Evolutionary conservation across 2,113 vertebrate genomes (phyloP), one percentile per base, ranked within the genome.

Genomic region (Fulica atra): DNA sequence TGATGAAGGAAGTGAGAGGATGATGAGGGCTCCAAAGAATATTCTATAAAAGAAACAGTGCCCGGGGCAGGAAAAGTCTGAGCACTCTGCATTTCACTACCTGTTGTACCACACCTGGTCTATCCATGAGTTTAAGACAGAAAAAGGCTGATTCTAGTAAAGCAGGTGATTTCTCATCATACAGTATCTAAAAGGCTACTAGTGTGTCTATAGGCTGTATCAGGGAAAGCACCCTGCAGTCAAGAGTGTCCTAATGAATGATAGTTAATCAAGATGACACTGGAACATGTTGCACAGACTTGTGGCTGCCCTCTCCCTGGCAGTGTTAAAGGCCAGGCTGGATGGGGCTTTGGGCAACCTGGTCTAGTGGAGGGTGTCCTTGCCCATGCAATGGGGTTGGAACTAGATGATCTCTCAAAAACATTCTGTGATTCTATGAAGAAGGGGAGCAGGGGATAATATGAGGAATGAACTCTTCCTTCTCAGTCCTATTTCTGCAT

Each of bases 341-440:
- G 36, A 42, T 1, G 15, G 4, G 25, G 6, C 36, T 51, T 35
- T 10, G 38, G 65, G 38, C 31, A 35, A 11, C 38, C 23, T 48
- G 21, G 2, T 7, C 4, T 63, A 10, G 17, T 25, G 28, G 23
- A 29, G 71, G 9, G 13, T 36, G 12, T 59, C 36, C 24, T n/a
- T 71, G 16, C 4, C 61, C 10, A 4, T 59, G 31, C 46, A 54
- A 50, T 0, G 23, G 9, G 1, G 0, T 29, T 81, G 46, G 40
- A 48, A 70, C 20, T 11, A 4, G 4, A 2, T 29, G 7, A 10
- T 44, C 29, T 57, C 63, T 59, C 5, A 13, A 66, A 61, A 63
- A 5, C 33, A 8, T 42, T 86, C 33, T 44, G 3, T 51, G 83
- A 51, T 35, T 59, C 31, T 54, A 1, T 46, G 23, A 71, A 74